Base-by-base conservation (phyloP, 2,888 invertebrate species). In the Proisotoma minuta region DNA sequence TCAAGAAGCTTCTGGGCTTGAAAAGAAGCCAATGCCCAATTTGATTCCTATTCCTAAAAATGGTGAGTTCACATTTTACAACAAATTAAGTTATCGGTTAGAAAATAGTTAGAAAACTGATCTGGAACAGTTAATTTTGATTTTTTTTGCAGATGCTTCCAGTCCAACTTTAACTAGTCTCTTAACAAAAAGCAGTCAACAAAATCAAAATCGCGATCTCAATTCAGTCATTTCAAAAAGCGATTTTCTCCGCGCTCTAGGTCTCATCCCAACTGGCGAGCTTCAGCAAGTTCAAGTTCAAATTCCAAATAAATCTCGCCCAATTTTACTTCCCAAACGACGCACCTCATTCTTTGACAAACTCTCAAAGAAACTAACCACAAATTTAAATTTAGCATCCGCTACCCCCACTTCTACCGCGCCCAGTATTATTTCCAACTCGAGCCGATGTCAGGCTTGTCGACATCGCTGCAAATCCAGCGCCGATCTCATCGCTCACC, bases 381-480 rank as follows among this genome's bases (percentile, higher is more conserved):
- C 66, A n/a, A 62, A 59, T 40, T 12, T n/a, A n/a, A n/a, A n/a
- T n/a, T n/a, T n/a, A n/a, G 8, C 48, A 12, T 48, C 48, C 18
- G 10, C 48, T 48, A 8, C 34, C 15, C 34, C 8, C 34, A 8
- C 34, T 60, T 22, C 53, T 18, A 8, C 23, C 22, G 24, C 43
- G 20, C 4, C 5, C 10, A 43, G 18, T 20, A 43, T 15, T n/a
- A 43, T 43, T 43, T 56, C 59, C 2, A 67, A 63, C 40, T 68
- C 68, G 5, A 70, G 61, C 12, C 53, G 91, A 62, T 92, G 92
- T 77, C 90, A 90, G 78, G 86, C 87, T 76, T 92, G 92, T 77
- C 84, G 91, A 68, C 90, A 89, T 77, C 83, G 91, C 65, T 92
- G 91, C 78, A 91, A 91, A 79, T 89, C 88, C 26, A 89, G 88